Conservation (phyloP, 2,113 vertebrate genomes). For the Columba janthina region DNA sequence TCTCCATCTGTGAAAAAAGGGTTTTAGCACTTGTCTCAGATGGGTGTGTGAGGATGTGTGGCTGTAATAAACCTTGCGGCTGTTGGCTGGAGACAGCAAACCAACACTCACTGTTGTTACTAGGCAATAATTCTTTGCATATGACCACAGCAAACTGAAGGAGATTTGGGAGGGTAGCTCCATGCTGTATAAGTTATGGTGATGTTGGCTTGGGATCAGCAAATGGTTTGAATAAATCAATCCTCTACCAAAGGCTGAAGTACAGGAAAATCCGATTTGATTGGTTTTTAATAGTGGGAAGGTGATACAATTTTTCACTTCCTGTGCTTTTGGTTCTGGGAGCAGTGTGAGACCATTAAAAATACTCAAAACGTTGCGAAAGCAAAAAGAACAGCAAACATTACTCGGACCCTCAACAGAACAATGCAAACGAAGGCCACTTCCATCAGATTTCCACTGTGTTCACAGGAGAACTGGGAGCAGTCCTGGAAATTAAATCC, state of each 20-base stretch:
- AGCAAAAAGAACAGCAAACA: background rate
- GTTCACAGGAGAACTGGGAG: slow-evolving; percentile 41
- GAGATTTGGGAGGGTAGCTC: background rate
- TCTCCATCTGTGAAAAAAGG: background rate
- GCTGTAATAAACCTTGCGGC: background rate
- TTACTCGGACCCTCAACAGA: slow-evolving; percentile 15
- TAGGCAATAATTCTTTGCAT: slow-evolving; percentile 6
- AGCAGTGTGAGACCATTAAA: background rate
- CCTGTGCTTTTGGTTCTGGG: slow-evolving; percentile 1
- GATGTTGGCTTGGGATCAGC: background rate
- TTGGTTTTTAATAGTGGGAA: background rate
- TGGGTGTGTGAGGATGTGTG: slow-evolving; percentile 7
- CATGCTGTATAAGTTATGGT: background rate
- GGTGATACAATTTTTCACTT: background rate
- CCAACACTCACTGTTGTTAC: background rate
- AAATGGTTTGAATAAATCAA: background rate
- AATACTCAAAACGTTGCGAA: background rate
- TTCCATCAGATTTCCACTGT: slow-evolving; percentile 46
- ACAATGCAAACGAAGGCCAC: background rate
- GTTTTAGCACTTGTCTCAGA: slow-evolving; percentile 29
- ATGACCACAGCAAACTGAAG: background rate
- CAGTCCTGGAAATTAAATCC: slow-evolving; percentile 48
- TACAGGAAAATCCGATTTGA: background rate
- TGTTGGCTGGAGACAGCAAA: background rate
- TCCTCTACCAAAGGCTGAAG: background rate